phyloP scores from a whole-genome alignment of 2,888 invertebrate species.

The Elegia similella region DNA sequence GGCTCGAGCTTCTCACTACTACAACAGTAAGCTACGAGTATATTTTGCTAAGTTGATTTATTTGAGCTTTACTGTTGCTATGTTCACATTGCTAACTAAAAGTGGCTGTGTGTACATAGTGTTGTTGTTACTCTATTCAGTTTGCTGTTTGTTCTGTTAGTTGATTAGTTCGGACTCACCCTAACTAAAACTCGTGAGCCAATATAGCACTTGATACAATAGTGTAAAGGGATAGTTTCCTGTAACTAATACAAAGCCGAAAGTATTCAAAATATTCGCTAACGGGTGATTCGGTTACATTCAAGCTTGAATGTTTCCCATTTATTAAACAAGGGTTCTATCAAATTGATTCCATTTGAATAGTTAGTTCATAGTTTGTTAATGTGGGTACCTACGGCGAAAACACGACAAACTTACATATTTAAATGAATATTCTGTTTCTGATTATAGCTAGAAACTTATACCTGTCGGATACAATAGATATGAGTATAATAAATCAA shows the following conservation, averaged over 20 bases:
- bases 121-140: constrained; percentile 6
- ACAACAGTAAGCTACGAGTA: too few relatives aligned
- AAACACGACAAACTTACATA: too few relatives aligned
- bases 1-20: too few relatives aligned
- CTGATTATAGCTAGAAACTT: too few relatives aligned
- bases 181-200: constrained; percentile 13
- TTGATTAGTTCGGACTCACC: constrained; percentile 52
- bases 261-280: not conserved
- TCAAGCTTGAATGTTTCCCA: not conserved
- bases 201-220: not conserved
- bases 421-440: too few relatives aligned
- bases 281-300: not conserved
- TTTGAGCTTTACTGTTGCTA: not conserved
- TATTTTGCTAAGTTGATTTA: not conserved
- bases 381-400: too few relatives aligned
- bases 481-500: too few relatives aligned
- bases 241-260: not conserved
- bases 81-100: not conserved
- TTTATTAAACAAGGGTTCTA: not conserved
- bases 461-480: too few relatives aligned
- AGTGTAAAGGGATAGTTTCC: not conserved
- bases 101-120: not conserved
- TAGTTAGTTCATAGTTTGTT: not conserved
- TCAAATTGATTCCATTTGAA: not conserved
- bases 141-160: constrained; percentile 23